Evolutionary conservation across 2,888 invertebrate genomes (phyloP).

Genomic region (Pycnomerus fuliginosus): DNA sequence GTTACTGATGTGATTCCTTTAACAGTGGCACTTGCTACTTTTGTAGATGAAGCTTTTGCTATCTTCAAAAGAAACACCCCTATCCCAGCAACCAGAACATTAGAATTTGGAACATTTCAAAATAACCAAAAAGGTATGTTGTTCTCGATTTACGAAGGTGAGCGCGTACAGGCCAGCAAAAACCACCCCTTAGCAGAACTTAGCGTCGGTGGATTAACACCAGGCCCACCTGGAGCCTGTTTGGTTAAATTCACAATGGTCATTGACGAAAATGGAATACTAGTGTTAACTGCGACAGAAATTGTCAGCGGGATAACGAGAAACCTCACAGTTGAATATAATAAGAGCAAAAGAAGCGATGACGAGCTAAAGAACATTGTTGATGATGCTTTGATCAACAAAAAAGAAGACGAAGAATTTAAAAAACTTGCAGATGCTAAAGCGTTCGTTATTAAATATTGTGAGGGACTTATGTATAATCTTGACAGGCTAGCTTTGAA

Average conservation of each 20-base stretch:
- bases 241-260: constrained; percentile 6
- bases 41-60: constrained; percentile 21
- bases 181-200: constrained; percentile 19
- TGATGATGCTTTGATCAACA: constrained; percentile 10
- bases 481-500: too few species aligned
- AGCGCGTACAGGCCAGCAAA: constrained; percentile 16
- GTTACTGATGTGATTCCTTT: constrained; percentile 32
- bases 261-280: constrained; percentile 26
- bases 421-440: too few species aligned
- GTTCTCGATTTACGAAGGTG: constrained; percentile 26
- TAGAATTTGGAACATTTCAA: constrained; percentile 6
- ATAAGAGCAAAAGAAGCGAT: constrained; percentile 15
- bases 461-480: too few species aligned
- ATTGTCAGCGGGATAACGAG: constrained; percentile 11
- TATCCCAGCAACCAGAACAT: constrained; percentile 15
- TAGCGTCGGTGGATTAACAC: constrained; percentile 13
- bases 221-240: constrained; percentile 12
- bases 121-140: constrained; percentile 23
- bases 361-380: constrained; percentile 17
- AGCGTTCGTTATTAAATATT: too few species aligned
- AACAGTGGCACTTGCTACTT: constrained; percentile 28
- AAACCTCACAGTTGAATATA: constrained; percentile 18
- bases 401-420: too few species aligned
- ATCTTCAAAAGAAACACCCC: constrained; percentile 28
- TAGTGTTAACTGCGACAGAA: constrained; percentile 25